Evolutionary conservation across 2,888 invertebrate species (phyloP), one percentile per base, ranked within the genome.

Genomic region (Candidula unifasciata): DNA sequence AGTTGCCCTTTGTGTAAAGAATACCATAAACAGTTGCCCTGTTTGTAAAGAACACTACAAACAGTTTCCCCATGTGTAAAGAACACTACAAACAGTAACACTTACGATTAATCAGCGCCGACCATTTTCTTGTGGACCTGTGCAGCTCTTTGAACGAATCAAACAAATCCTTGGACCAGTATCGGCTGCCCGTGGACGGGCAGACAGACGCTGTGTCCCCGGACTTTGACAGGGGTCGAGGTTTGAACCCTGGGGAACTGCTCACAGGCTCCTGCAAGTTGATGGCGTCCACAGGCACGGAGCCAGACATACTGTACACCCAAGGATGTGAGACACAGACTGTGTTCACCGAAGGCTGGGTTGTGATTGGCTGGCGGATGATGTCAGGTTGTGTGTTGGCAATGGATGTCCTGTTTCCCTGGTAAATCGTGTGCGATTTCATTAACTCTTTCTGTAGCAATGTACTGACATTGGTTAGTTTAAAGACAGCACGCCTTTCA

Each of bases 81-180:
- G 27, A 71, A 24, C 21, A 21, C 52, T 37, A 54, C 30, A 13
- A 44, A 1, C 57, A 16, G 2, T 21, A 27, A 37, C 30, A 69
- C 68, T 69, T 69, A 68, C 69, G 18, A 0, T 33, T 69, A 8
- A 24, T 33, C 27, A 74, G 30, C 3, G 64, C 73, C 13, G 73
- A 74, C 10, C 54, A 54, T 10, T 44, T 52, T 3, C 64, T 13
- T 18, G 76, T 77, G 30, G 69, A 66, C 10, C 80, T 76, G 18
- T 74, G 71, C 8, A 74, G 69, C 27, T 81, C 82, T 44, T 30
- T 82, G 37, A 85, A 80, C 35, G 87, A 87, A 21, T 78, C 87
- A 64, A 87, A 85, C 33, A 88, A 80, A n/a, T 82, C 87, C n/a
- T 54, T 85, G 66, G 85, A 73, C 87, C 87, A 88, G 69, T 87